Evolutionary conservation across 1,140 invertebrate species (phyloP), one percentile per base, ranked within the genome.

Genomic region (Cotesia typhae): DNA sequence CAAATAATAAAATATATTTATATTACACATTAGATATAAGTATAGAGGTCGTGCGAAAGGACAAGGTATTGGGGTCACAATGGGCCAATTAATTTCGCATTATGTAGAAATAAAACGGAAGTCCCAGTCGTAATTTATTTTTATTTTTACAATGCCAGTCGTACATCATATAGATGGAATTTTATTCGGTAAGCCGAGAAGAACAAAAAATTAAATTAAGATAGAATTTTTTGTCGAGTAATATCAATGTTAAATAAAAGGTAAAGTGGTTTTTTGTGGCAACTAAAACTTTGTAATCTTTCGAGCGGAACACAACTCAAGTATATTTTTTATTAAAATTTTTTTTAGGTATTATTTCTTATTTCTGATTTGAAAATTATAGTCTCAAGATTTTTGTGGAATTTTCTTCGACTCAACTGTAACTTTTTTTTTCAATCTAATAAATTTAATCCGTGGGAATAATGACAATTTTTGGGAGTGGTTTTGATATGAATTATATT

Each of bases 221-320:
- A 55, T 55, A 55, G 53, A 55, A 55, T 55, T 55, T 55, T 55
- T 55, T 55, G 53, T 55, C n/a, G 53, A n/a, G 5, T 20, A 14
- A 14, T 55, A n/a, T 55, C 12, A 55, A 14, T 28, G 28, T 28
- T 28, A 57, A 6, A n/a, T 55, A 55, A n/a, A 55, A 55, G 53
- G 41, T 47, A 47, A 47, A 47, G 41, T 47, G 28, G 51, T 55
- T 47, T 2, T 51, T 20, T 55, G 41, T 47, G 41, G 41, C 41
- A 47, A 57, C 35, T 9, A 67, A 68, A 68, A 71, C 68, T 76
- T 70, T 55, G 70, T 9, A 70, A 74, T 74, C 75, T 57, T 72
- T 73, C 69, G 71, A 68, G 75, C 73, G 75, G 68, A 76, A 76
- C 68, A 65, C 65, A 71, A 73, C 74, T 63, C 41, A 66, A 41